A percentile compares a stretch with the other conserved stretches of the same genome.
Evolutionary conservation across 2,797 vertebrate genomes (phyloP).

Genomic region (Oreortyx pictus): DNA sequence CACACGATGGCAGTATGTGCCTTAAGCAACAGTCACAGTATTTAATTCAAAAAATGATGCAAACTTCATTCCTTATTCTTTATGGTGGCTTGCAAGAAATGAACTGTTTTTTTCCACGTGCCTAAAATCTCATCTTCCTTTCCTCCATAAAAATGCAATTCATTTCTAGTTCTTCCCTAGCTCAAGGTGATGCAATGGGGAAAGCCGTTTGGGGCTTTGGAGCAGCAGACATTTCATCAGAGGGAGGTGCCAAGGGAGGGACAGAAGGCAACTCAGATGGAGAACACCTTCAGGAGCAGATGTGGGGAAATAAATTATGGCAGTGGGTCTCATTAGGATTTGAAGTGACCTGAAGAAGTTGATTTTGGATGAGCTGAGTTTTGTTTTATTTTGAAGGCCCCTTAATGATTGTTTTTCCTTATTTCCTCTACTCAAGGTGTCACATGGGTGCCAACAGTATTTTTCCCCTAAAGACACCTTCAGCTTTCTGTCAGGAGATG

Average conservation of each 20-base stretch:
- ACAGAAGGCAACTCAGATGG: neutral
- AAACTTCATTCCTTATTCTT: neutral
- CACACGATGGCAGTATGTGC: neutral
- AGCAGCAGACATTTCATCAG: neutral
- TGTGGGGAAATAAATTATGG: neutral
- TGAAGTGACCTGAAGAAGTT: neutral
- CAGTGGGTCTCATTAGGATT: neutral
- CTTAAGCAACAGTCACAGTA: neutral
- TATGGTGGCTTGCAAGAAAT: neutral
- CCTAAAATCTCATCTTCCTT: neutral
- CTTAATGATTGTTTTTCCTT: neutral
- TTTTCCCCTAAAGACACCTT: neutral
- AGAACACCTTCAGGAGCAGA: neutral
- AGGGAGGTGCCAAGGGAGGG: neutral
- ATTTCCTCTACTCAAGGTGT: rapidly evolving
- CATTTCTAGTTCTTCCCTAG: neutral
- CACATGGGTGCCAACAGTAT: rapidly evolving
- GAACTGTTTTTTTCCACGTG: neutral
- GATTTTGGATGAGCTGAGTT: neutral
- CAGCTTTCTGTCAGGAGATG: neutral
- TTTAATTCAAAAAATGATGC: rapidly evolving
- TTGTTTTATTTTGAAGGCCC: neutral
- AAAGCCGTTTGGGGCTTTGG: neutral
- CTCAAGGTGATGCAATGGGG: neutral
- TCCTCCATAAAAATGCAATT: neutral